Evolutionary conservation across 2,888 invertebrate genomes (phyloP).

Genomic region (Thyatira batis): DNA sequence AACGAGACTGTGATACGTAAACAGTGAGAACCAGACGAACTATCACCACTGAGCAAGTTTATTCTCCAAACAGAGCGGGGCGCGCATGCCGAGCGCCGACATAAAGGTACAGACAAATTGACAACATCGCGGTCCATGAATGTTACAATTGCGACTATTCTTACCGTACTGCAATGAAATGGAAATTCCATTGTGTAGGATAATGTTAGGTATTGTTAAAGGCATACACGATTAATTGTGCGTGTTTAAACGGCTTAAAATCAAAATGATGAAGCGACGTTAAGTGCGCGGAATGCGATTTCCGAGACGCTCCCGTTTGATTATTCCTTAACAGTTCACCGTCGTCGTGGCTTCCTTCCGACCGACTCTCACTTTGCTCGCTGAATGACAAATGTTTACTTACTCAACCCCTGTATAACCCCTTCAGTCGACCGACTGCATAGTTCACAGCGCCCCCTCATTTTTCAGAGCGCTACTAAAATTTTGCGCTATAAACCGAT

Average conservation of each 20-base stretch:
- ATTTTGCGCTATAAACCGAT: conserved; percentile 39
- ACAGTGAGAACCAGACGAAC: conserved; percentile 56
- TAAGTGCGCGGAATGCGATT: background rate
- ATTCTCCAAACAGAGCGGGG: conserved; percentile 61
- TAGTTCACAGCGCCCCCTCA: conserved; percentile 18
- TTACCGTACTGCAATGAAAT: background rate
- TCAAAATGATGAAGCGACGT: background rate
- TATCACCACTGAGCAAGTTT: conserved; percentile 62
- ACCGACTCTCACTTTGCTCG: conserved; percentile 45
- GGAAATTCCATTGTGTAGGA: background rate
- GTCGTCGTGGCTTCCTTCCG: conserved; percentile 39
- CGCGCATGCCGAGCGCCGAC: conserved; percentile 1
- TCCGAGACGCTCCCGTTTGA: conserved; percentile 25
- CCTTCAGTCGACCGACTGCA: conserved; percentile 44
- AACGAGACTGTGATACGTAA: conserved; percentile 59
- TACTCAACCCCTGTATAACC: conserved; percentile 54
- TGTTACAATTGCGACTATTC: background rate
- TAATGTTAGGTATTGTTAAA: background rate
- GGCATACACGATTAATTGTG: background rate
- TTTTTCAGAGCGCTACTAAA: conserved; percentile 14
- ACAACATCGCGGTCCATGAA: background rate
- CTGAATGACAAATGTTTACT: conserved; percentile 70
- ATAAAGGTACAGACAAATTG: conserved; percentile 4
- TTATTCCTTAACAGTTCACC: conserved; percentile 29
- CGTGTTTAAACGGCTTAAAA: background rate